Evolutionary conservation across 2,888 invertebrate species (phyloP), one percentile per base, ranked within the genome.

Genomic region (Anoplius nigerrimus): DNA sequence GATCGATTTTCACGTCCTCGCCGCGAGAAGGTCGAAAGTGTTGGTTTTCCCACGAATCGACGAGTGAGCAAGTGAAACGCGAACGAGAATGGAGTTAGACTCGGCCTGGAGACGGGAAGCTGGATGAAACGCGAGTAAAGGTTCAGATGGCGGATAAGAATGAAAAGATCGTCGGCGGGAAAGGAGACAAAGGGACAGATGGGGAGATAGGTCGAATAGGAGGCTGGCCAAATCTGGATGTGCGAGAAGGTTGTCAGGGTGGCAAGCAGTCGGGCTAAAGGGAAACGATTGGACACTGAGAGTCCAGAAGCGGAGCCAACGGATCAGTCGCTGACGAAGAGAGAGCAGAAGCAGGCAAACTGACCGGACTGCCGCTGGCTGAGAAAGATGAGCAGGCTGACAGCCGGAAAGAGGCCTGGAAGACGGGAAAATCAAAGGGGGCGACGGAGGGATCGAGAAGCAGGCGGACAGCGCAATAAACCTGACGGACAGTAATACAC

Each of bases 1-100:
- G 55, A 68, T 74, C 67, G 68, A 78, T 74, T 69, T 69, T 66
- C 48, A 21, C n/a, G 51, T 21, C 22, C 55, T 27, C 22, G 22
- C 8, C 43, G 54, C 20, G 48, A 11, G 34, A 65, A 42, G 42
- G 20, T 43, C 27, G 42, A 16, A 42, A 56, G 56, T 24, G 46
- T 11, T 6, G 6, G 34, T 34, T 34, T 2, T 11, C 6, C 11
- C 11, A 6, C 6, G 34, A 34, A 13, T 6, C 13, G 5, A 18
- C 46, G 51, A 60, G 15, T 8, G n/a, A 45, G 27, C 21, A 22
- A 42, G 13, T n/a, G 22, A 27, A 48, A 46, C n/a, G 52, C 15
- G 55, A 54, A 22, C 16, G 45, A 24, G 24, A 6, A 24, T 24
- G 3, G 24, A 24, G 24, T 2, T 24, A 24, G 24, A 24, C 2